Conservation (phyloP, 2,113 vertebrate species). For the Diadophis punctatus region DNA sequence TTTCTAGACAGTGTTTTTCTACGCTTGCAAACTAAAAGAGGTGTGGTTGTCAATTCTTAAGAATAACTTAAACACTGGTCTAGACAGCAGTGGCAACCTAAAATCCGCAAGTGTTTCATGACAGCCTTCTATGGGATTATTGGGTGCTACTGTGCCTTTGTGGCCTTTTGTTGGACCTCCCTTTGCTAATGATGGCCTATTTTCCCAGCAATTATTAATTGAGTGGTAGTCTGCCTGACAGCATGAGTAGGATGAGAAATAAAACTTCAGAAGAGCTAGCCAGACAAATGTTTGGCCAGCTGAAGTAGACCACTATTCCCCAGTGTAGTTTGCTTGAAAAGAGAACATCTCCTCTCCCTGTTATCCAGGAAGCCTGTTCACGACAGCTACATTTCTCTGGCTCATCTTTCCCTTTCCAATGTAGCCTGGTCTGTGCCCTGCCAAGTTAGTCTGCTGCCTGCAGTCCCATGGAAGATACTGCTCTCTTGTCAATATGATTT, state of each 20-base stretch:
- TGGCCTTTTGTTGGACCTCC: neutral
- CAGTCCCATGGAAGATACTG: neutral
- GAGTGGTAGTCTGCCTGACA: neutral
- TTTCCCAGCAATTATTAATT: neutral
- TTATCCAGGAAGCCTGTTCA: neutral
- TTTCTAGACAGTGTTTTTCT: neutral
- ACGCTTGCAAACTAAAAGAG: neutral
- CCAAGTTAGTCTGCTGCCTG: neutral
- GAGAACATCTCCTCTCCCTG: neutral
- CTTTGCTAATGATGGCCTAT: neutral
- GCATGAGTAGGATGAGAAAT: neutral
- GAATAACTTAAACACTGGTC: neutral
- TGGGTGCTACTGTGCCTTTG: neutral
- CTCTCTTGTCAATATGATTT: neutral
- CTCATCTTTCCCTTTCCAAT: neutral
- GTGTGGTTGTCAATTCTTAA: neutral
- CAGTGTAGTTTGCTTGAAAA: neutral
- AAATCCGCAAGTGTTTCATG: neutral
- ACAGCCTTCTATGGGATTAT: neutral
- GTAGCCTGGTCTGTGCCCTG: neutral
- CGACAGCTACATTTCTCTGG: neutral
- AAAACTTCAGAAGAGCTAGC: neutral
- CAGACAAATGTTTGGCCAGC: neutral
- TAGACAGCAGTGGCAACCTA: neutral
- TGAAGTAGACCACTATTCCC: neutral